Evolutionary conservation across 2,888 invertebrate species (phyloP), one percentile per base, ranked within the genome.

Genomic region (Oegoconia quadripuncta): DNA sequence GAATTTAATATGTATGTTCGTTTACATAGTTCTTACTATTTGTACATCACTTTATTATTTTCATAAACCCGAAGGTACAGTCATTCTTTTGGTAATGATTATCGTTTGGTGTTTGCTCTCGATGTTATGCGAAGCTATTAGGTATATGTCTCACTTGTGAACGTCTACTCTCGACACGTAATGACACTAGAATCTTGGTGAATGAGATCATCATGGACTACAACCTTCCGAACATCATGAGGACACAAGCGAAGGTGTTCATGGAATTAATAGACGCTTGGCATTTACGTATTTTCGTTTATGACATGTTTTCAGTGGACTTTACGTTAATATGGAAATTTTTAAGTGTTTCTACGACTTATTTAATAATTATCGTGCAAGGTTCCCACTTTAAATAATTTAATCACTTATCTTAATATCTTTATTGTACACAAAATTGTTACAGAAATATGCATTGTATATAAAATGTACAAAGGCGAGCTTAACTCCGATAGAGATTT

Each of bases 301-400:
- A 72, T 34, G 71, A 78, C 37, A 74, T 82, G 73, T 74, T 79
- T 44, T 61, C 70, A 3, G 64, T 83, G 1, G 75, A 83, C 44
- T 65, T 80, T 14, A 74, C 74, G 1, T 48, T 83, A 3, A 69
- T 80, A 55, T 53, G 80, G 7, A 80, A 79, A 35, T 82, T 79
- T 41, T 65, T 80, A 25, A 79, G 76, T 45, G 69, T 80, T 3
- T 70, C 76, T 11, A 76, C 80, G 0, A 78, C 81, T 0, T 82
- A 79, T 47, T 63, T 81, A 33, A 78, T 83, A 53, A 65, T 82
- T 14, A 69, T 79, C 18, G 67, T 82, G 45, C 83, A 83, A 56
- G 54, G 77, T 26, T 69, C 69, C 31, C 73, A 76, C 49, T 70
- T 77, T 41, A 29, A 63, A 16, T 72, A 59, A 66, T 26, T 33